These are phyloP conservation scores for Semnornis frantzii DNA, from an alignment of 2,113 vertebrate genomes.

Conservation along the genomic window DNA sequence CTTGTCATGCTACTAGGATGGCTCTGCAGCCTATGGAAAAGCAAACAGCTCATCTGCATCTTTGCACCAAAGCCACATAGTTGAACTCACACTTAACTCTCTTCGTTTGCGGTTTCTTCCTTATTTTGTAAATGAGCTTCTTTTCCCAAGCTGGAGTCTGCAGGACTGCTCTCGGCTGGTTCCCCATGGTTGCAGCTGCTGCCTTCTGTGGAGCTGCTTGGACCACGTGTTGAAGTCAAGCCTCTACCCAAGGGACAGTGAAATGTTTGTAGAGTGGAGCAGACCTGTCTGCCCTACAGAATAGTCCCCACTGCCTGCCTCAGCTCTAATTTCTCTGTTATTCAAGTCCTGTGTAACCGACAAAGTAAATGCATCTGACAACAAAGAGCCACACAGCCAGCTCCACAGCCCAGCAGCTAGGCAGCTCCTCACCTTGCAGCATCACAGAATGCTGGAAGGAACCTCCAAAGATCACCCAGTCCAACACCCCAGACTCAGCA, in stretches of 20 bases:
- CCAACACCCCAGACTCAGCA: too few species aligned
- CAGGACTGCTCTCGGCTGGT: not conserved
- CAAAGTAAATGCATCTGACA: not conserved
- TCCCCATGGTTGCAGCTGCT: not conserved
- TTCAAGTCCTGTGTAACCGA: not conserved
- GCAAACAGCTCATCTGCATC: slow-evolving; percentile 1
- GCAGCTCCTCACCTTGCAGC: not conserved
- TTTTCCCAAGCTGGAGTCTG: not conserved
- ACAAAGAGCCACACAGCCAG: not conserved
- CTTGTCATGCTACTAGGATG: not conserved
- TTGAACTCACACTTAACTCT: slow-evolving; percentile 25
- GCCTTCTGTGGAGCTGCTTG: not conserved
- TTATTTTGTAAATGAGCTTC: not conserved
- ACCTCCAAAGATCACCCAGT: too few species aligned
- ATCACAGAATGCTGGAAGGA: too few species aligned
- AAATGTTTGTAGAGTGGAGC: not conserved
- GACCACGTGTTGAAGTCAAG: not conserved
- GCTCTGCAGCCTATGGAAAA: slow-evolving; percentile 13
- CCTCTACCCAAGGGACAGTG: not conserved
- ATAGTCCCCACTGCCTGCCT: not conserved
- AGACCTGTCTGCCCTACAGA: not conserved
- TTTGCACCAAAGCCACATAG: not conserved
- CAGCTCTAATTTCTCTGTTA: not conserved
- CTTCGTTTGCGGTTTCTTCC: not conserved
- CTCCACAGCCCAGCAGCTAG: not conserved